Evolutionary conservation across 37 sponge, comb jelly and placozoan species (phyloP).

Genomic region (Axinella damicornis): DNA sequence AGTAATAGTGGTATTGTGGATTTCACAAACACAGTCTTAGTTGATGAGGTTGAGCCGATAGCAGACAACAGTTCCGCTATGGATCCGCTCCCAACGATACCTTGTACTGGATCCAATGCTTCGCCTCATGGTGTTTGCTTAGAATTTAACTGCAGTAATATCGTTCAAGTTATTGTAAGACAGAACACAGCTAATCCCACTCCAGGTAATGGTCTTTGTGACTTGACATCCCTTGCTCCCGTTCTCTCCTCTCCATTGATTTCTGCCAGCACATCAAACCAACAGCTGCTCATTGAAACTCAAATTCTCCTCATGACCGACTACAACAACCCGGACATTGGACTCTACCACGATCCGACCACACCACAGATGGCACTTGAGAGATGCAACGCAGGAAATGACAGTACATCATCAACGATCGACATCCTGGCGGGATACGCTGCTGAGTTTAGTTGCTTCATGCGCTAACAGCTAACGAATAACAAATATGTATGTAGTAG

Average conservation of each 20-base stretch:
- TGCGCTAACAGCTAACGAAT: no score
- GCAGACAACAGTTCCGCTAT: no score
- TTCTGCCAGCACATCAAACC: background rate
- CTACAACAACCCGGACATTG: constrained; percentile 27
- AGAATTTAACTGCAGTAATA: constrained; percentile 5
- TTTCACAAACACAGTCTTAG: no score
- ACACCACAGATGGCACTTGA: background rate
- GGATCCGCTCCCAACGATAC: no score
- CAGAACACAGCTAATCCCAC: background rate
- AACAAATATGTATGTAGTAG: no score
- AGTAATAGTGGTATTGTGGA: no score
- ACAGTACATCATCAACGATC: background rate
- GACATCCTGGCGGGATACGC: background rate
- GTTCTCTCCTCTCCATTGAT: background rate
- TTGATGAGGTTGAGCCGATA: no score
- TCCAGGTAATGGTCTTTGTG: background rate
- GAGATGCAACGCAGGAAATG: constrained; percentile 5
- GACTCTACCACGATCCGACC: constrained; percentile 11
- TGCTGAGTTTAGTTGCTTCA: constrained; percentile 19
- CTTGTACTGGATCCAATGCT: background rate
- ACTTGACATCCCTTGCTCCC: background rate
- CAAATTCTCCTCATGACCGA: background rate
- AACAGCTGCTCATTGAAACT: background rate
- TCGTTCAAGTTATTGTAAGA: background rate
- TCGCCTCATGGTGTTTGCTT: background rate